A percentile compares a stretch with the other conserved stretches of the same genome.
Conservation (phyloP, 2,888 invertebrate genomes). For the Acleris literana region DNA sequence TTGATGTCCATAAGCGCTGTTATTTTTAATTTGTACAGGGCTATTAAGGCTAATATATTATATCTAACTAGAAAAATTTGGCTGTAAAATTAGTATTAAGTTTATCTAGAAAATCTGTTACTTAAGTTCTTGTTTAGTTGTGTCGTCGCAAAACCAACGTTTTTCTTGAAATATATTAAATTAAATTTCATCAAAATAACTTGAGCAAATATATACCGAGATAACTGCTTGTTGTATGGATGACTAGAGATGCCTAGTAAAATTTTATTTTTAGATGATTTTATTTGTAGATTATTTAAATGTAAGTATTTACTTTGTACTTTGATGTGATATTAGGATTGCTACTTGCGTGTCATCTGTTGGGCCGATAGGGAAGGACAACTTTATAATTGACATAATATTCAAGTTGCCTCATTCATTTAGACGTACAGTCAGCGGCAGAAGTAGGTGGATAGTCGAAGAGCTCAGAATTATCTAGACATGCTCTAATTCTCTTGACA, state of each 20-base stretch:
- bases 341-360: not conserved
- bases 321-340: slow-evolving; percentile 29
- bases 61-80: not conserved
- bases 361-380: not conserved
- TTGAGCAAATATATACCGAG: no score
- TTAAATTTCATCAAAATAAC: no score
- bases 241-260: not conserved
- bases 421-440: no score
- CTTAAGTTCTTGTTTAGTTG: not conserved
- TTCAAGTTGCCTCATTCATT: not conserved
- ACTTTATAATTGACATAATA: not conserved
- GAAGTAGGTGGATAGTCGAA: no score
- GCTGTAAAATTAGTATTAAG: not conserved
- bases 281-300: slow-evolving; percentile 15
- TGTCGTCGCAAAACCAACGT: not conserved
- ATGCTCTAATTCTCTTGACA: no score
- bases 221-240: no score
- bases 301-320: slow-evolving; percentile 17
- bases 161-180: not conserved
- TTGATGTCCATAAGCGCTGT: no score
- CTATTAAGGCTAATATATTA: no score
- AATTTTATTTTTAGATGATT: slow-evolving; percentile 7
- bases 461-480: no score
- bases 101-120: not conserved
- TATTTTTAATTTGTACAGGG: not conserved